Conservation (phyloP, 2,888 invertebrate species). For the Pheosia gnoma region DNA sequence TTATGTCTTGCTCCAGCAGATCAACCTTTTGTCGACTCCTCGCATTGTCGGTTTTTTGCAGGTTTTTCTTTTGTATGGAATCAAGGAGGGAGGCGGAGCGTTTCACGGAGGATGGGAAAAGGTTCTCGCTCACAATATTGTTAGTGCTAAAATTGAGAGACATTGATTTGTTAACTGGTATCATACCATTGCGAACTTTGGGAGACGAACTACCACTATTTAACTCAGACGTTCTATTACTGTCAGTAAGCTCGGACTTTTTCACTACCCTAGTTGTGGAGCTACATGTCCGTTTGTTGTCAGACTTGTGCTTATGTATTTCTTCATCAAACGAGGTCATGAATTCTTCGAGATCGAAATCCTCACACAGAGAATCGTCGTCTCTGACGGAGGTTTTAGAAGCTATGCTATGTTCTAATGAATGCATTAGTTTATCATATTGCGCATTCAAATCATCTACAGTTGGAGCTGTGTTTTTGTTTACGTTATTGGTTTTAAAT, state of each 20-base stretch:
- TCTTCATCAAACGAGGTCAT: conserved; percentile 88
- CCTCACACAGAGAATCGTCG: conserved; percentile 83
- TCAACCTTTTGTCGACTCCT: conserved; percentile 76
- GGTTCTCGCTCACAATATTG: conserved; percentile 74
- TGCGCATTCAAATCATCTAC: conserved; percentile 75
- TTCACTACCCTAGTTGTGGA: conserved; percentile 77
- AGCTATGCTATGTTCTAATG: conserved; percentile 77
- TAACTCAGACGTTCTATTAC: conserved; percentile 61
- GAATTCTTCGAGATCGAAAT: conserved; percentile 86
- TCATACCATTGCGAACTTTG: conserved; percentile 66
- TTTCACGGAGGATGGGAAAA: conserved; percentile 81
- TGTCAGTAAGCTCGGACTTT: conserved; percentile 64
- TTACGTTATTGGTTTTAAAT: conserved; percentile 53
- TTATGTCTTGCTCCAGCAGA: conserved; percentile 76
- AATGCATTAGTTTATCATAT: conserved; percentile 81
- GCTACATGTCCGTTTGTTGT: conserved; percentile 76
- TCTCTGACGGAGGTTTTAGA: conserved; percentile 77
- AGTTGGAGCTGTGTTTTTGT: conserved; percentile 56
- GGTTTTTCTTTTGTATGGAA: conserved; percentile 75
- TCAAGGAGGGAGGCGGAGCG: conserved; percentile 83
- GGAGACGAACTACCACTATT: conserved; percentile 68
- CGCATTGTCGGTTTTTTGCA: conserved; percentile 59
- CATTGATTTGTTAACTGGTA: conserved; percentile 79
- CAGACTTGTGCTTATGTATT: conserved; percentile 71
- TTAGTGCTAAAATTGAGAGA: conserved; percentile 85